Conservation (phyloP, 2,888 invertebrate species). For the Idaea aversata region DNA sequence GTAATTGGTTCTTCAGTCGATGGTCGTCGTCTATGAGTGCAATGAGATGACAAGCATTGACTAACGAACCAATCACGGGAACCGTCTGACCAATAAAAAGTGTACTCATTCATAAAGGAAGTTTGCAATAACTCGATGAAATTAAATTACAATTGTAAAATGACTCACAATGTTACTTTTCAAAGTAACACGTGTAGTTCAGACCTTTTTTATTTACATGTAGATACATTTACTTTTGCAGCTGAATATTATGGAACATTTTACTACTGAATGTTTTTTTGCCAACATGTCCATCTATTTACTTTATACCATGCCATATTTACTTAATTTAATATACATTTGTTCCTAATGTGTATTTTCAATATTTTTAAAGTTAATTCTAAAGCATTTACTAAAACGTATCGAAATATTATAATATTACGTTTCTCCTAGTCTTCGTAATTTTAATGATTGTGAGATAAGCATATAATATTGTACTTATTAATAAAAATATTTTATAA, state of each 20-base stretch:
- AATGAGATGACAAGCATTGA: too few species aligned
- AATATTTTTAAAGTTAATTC: constrained; percentile 12
- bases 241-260: neutral
- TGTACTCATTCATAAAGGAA: too few species aligned
- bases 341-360: constrained; percentile 5
- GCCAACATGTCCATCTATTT: neutral
- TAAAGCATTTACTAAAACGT: neutral
- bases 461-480: neutral
- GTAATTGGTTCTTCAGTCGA: too few species aligned
- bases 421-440: neutral
- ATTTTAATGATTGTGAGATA: neutral
- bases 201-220: neutral
- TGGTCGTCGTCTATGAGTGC: too few species aligned
- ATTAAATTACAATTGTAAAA: neutral
- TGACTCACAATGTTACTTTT: neutral
- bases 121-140: neutral
- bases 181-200: neutral
- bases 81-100: too few species aligned
- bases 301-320: neutral
- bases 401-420: neutral
- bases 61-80: too few species aligned
- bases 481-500: neutral
- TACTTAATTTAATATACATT: neutral
- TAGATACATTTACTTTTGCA: neutral
- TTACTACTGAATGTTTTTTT: too few species aligned